Evolutionary conservation across 2,888 invertebrate species (phyloP).

Genomic region (Artemia sinica): DNA sequence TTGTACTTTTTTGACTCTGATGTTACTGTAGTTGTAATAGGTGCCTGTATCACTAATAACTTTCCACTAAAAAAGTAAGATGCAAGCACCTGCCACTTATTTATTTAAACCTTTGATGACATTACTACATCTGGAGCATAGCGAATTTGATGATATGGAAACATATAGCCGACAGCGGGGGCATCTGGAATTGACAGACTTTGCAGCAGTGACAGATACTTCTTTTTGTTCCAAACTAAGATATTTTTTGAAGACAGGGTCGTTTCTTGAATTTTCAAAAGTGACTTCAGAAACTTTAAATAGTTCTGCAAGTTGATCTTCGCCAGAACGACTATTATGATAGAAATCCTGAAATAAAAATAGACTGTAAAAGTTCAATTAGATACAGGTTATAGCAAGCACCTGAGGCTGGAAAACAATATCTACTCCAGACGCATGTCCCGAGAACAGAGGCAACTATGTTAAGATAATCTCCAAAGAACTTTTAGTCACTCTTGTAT

Average conservation of each 20-base stretch:
- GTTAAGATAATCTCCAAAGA: too few relatives aligned
- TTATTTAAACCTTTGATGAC: not conserved
- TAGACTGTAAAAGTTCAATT: not conserved
- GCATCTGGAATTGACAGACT: not conserved
- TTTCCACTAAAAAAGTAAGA: too few relatives aligned
- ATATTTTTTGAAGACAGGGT: not conserved
- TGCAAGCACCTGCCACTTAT: not conserved
- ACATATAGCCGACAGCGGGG: slow-evolving; percentile 1
- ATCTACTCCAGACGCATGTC: not conserved
- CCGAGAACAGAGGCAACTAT: not conserved
- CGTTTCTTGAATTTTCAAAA: not conserved
- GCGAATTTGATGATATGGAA: not conserved
- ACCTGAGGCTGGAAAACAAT: not conserved
- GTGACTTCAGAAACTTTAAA: slow-evolving; percentile 5
- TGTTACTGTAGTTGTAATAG: too few relatives aligned
- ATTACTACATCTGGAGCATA: not conserved
- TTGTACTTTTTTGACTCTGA: too few relatives aligned
- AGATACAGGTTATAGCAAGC: not conserved
- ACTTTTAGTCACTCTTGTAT: too few relatives aligned
- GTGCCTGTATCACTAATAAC: too few relatives aligned
- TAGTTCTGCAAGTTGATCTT: not conserved
- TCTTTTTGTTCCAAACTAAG: not conserved
- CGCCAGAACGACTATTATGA: not conserved
- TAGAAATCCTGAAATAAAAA: not conserved
- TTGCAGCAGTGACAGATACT: not conserved